These are phyloP conservation scores for Fulica atra DNA, from an alignment of 2,113 vertebrate genomes.

Conservation along the genomic window DNA sequence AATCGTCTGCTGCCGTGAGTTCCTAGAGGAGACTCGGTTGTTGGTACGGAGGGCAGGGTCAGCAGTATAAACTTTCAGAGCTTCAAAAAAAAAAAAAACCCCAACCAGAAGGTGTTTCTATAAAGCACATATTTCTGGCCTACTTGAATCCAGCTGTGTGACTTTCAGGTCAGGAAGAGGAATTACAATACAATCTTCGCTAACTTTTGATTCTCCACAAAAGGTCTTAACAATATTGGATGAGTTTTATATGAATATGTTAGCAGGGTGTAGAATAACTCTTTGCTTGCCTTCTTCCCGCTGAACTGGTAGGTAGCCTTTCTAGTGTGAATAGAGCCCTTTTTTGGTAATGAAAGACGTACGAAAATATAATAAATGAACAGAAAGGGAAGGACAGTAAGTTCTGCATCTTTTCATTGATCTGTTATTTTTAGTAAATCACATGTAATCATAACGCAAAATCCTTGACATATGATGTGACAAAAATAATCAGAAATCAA, in stretches of 20 bases:
- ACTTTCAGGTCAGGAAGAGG: constrained; percentile 63
- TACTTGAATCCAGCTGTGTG: constrained; percentile 68
- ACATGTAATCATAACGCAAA: constrained; percentile 42
- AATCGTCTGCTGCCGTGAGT: constrained; percentile 22
- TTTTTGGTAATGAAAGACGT: constrained; percentile 55
- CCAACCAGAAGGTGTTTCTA: constrained; percentile 39
- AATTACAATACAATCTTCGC: constrained; percentile 62
- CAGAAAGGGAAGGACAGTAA: constrained; percentile 23
- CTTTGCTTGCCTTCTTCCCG: constrained; percentile 53
- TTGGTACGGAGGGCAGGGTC: constrained; percentile 47
- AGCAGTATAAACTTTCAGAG: constrained; percentile 38
- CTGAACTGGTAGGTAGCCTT: constrained; percentile 62
- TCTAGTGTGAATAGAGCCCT: constrained; percentile 53
- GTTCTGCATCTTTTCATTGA: constrained; percentile 43
- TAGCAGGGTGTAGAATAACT: constrained; percentile 66
- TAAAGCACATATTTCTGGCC: constrained; percentile 54
- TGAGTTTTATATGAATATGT: constrained; percentile 61
- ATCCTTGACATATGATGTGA: constrained; percentile 6
- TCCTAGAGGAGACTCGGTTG: neutral
- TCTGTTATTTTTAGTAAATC: constrained; percentile 55
- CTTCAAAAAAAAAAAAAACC: neutral
- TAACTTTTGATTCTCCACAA: constrained; percentile 68
- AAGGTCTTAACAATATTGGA: constrained; percentile 68
- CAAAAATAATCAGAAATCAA: constrained; percentile 62
- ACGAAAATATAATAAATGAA: constrained; percentile 56